Base-by-base conservation (phyloP, 1,140 invertebrate genomes). In the Anagrus nilaparvatae region DNA sequence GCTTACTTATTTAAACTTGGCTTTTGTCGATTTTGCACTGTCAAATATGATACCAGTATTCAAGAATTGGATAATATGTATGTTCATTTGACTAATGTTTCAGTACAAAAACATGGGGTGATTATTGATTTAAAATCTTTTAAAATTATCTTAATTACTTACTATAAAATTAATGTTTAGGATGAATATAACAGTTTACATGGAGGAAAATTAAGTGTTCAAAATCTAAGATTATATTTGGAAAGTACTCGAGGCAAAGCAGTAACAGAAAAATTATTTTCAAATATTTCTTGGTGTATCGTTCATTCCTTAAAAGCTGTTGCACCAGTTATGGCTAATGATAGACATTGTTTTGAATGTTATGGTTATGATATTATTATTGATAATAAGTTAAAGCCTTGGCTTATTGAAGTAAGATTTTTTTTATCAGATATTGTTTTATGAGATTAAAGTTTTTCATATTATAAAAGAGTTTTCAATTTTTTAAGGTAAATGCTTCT, bases 181-280 rank as follows among this genome's bases (percentile, higher is more conserved):
- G 86, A 87, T 12, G 92, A 96, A 56, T 97, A 97, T 55, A 97
- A 97, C 61, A 84, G 78, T 49, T 73, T 94, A 38, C 92, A 97
- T 54, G 92, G 93, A 4, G 92, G 92, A 1, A 97, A 97, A 71
- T 80, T 94, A 74, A 91, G 84, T 34, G 80, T 96, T 4, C 82
- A 94, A 56, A 94, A 95, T 72, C 67, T 97, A 38, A 73, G 86
- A 20, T 61, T 95, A 1, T 95, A 90, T 63, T 69, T 97, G 49
- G 90, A 95, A 66, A 87, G 89, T 36, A 94, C 89, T 0, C 70
- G 84, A 32, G 92, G 93, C 2, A 91, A 93, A 61, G 73, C 77
- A 30, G 85, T 91, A 0, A 90, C 84, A 0, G 84, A 89, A 58
- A 81, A 79, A 39, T 59, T 91, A 2, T 91, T 90, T 56, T 76